A percentile compares a stretch with the other conserved stretches of the same genome.
phyloP scores from a whole-genome alignment of 2,113 vertebrate species.

The Ia io region DNA sequence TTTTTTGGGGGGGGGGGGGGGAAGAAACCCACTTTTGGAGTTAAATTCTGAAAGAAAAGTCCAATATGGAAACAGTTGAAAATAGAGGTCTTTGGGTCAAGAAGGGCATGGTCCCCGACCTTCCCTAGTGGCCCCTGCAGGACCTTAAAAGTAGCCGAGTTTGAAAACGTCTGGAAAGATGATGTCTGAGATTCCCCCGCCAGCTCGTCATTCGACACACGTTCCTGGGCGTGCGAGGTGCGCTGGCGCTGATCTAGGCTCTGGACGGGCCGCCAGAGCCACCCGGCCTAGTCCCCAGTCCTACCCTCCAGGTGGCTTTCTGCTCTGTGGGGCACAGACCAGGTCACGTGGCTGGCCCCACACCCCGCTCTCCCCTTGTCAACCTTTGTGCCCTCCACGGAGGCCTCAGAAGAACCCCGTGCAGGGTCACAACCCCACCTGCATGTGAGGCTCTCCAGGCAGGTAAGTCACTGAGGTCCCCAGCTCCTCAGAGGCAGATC shows the following conservation, averaged over 20 bases:
- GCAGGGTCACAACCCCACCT: accelerated
- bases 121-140: accelerated
- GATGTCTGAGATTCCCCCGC: neutral
- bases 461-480: accelerated
- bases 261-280: accelerated
- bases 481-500: accelerated
- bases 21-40: neutral
- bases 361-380: accelerated
- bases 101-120: accelerated
- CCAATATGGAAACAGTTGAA: neutral
- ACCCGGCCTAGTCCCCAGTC: accelerated
- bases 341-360: accelerated
- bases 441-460: neutral
- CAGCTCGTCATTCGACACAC: accelerated
- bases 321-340: accelerated
- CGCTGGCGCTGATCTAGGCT: accelerated
- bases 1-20: accelerated
- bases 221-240: accelerated
- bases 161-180: neutral
- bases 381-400: accelerated
- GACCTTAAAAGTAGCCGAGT: too few relatives aligned
- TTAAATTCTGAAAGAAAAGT: neutral
- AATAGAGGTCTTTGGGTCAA: neutral
- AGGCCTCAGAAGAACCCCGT: accelerated
- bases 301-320: accelerated